Evolutionary conservation across 1,140 invertebrate genomes (phyloP).

Genomic region (Rhagoletis pomonella): DNA sequence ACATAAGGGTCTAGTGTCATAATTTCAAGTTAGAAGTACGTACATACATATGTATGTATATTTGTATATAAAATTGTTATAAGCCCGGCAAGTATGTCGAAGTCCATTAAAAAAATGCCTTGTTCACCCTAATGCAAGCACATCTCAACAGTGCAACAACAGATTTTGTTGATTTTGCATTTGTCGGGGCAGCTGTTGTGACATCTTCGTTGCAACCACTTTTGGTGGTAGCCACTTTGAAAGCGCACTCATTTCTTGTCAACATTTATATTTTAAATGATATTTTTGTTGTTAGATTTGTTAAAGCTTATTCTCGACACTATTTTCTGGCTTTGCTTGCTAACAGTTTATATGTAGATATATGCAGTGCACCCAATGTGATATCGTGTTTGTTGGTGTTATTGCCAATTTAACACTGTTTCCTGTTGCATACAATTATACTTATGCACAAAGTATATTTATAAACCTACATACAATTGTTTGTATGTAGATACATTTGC

Average conservation of each 20-base stretch:
- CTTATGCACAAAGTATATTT: too few relatives aligned
- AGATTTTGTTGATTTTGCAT: background rate
- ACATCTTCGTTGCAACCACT: slow-evolving; percentile 38
- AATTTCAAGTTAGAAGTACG: too few relatives aligned
- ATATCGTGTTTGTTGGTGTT: background rate
- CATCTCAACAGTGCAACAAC: background rate
- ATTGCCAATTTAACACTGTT: background rate
- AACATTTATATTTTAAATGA: slow-evolving; percentile 40
- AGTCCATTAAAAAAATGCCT: too few relatives aligned
- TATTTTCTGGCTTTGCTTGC: slow-evolving; percentile 14
- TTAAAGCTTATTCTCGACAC: background rate
- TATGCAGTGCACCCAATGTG: background rate
- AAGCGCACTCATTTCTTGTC: slow-evolving; percentile 40
- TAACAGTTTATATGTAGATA: background rate
- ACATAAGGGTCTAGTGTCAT: too few relatives aligned
- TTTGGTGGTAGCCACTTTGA: slow-evolving; percentile 15
- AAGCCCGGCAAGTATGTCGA: too few relatives aligned
- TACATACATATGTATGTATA: background rate
- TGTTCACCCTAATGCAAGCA: too few relatives aligned
- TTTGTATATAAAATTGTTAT: background rate
- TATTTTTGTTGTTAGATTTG: background rate
- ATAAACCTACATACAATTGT: background rate
- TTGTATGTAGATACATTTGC: background rate
- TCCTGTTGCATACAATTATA: slow-evolving; percentile 17
- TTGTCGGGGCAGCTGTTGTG: background rate